Conservation (phyloP, 2,797 vertebrate genomes). For the Acanthurus tractus region DNA sequence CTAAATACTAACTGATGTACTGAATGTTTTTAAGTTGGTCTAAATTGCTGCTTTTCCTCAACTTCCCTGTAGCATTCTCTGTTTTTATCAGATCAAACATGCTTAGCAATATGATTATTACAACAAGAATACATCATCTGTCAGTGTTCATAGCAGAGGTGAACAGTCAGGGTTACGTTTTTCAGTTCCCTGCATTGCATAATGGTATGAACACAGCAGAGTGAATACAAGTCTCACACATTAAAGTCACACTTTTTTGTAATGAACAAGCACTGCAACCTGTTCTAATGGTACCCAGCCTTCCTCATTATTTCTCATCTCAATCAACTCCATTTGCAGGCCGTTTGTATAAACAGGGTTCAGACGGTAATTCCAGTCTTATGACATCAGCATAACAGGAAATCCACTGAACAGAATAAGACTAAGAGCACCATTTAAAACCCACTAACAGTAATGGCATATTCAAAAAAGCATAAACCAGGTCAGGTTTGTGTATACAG, state of each 20-base stretch:
- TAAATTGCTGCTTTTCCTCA: too few relatives aligned
- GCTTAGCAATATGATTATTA: neutral
- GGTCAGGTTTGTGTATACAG: constrained; percentile 48
- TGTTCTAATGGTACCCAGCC: constrained; percentile 54
- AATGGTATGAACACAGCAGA: constrained; percentile 4
- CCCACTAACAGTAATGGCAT: constrained; percentile 64
- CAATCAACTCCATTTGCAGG: constrained; percentile 60
- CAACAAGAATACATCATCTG: neutral
- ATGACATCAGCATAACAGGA: constrained; percentile 76
- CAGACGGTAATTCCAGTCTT: constrained; percentile 69
- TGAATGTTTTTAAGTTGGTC: too few relatives aligned
- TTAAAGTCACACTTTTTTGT: constrained; percentile 29
- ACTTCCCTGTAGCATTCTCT: too few relatives aligned
- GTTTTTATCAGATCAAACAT: neutral
- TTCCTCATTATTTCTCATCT: constrained; percentile 57
- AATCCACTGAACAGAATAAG: constrained; percentile 71
- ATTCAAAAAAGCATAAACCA: constrained; percentile 48
- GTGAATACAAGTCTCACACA: constrained; percentile 28
- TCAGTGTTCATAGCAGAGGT: neutral
- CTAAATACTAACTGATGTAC: too few relatives aligned
- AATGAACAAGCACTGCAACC: constrained; percentile 19
- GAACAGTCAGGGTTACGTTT: constrained; percentile 18
- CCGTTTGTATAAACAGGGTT: constrained; percentile 57
- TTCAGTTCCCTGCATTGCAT: constrained; percentile 31
- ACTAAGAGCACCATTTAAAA: constrained; percentile 74